Base-by-base conservation (phyloP, 2,797 vertebrate species). In the Phoxinus dragarum region DNA sequence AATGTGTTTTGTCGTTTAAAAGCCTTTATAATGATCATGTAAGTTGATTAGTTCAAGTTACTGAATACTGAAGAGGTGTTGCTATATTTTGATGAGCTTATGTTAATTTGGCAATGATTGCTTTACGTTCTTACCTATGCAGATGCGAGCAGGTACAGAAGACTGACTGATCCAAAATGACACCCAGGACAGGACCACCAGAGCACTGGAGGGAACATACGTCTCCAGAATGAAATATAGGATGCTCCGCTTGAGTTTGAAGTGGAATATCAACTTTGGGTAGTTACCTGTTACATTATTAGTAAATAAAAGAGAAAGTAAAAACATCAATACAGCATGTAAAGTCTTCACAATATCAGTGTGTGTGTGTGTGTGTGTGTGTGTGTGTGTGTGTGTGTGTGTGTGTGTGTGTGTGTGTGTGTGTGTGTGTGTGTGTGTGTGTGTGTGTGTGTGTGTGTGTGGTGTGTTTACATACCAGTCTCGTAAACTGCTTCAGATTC, bases 81-180 rank as follows among this genome's bases (percentile, higher is more conserved):
- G 12, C 59, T 75, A 17, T 16, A 79, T 34, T 36, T 67, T 21
- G 5, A 36, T 36, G 56, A 31, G 31, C 10, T 23, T 11, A 16
- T 47, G 9, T 80, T 21, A 16, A 49, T 80, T 64, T 67, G 42
- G 9, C 23, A 66, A 66, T 6, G 27, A 67, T 3, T 80, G 23
- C 54, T 16, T 42, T 40, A 3, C 19, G 11, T 54, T 23, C 93
- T 84, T 94, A 98, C 97, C 97, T 92, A 98, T 98, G 89, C 97
- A 97, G 87, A 98, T 96, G 80, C 97, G 96, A 78, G 97, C 97
- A 75, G 97, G 97, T 86, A 98, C 97, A 0, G 97, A 98, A 19
- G 97, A 96, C 81, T 97, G 94, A 40, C 97, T 97, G 89, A 98
- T 98, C 97, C 97, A 98, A 91, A 98, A 98, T 0, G 97, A 98